These are phyloP conservation scores for Hololepta plana DNA, from an alignment of 2,888 invertebrate species.

Conservation along the genomic window DNA sequence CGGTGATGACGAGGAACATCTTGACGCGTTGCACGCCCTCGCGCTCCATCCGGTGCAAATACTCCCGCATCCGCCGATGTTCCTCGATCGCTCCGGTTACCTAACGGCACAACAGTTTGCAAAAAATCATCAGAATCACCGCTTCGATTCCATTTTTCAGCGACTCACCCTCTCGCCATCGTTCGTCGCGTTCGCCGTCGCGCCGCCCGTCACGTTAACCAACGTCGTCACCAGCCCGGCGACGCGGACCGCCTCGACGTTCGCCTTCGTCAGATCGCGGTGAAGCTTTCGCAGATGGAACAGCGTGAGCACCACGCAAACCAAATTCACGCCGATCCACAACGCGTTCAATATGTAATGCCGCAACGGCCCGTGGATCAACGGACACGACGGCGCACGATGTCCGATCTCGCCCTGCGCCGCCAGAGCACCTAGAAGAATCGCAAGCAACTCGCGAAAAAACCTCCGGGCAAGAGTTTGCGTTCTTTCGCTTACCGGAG, in stretches of 20 bases:
- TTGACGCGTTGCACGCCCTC: constrained; percentile 69
- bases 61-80: constrained; percentile 55
- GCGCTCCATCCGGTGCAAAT: constrained; percentile 56
- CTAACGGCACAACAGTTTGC: constrained; percentile 13
- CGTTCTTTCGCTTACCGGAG: constrained; percentile 36
- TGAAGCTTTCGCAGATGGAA: constrained; percentile 71
- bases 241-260: constrained; percentile 67
- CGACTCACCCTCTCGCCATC: constrained; percentile 16
- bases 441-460: neutral
- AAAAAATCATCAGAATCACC: neutral
- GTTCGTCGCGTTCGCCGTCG: constrained; percentile 16
- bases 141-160: constrained; percentile 1
- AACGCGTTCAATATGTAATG: constrained; percentile 82
- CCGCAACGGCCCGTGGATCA: constrained; percentile 72
- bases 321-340: constrained; percentile 77
- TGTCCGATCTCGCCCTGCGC: constrained; percentile 61
- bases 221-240: constrained; percentile 68
- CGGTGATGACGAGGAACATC: constrained; percentile 72
- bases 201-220: constrained; percentile 59
- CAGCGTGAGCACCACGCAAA: constrained; percentile 67
- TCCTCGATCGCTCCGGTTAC: constrained; percentile 42
- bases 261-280: constrained; percentile 64
- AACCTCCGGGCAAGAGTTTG: neutral
- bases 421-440: constrained; percentile 49
- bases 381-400: constrained; percentile 67